Evolutionary conservation across 2,113 vertebrate species (phyloP).

Genomic region (Dromiciops gliroides): DNA sequence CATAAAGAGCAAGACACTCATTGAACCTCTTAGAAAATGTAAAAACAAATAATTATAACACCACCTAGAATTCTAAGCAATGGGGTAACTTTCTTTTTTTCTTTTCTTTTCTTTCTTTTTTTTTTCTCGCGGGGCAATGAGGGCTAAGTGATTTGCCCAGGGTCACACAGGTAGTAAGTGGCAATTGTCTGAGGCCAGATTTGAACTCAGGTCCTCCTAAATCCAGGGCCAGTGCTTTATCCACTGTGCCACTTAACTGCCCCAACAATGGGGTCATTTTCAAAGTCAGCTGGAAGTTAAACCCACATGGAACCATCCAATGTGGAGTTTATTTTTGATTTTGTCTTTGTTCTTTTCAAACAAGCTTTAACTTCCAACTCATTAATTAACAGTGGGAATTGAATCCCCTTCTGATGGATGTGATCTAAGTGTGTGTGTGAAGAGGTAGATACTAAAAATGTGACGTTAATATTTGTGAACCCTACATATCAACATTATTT

Average conservation of each 20-base stretch:
- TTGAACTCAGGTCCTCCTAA: no score
- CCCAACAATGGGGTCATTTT: not conserved
- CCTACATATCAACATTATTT: not conserved
- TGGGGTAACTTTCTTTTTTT: conserved; percentile 35
- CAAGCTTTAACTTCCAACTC: not conserved
- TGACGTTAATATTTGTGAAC: not conserved
- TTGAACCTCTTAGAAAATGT: conserved; percentile 62
- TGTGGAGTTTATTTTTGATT: conserved; percentile 1
- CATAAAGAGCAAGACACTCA: conserved; percentile 49
- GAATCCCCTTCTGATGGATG: not conserved
- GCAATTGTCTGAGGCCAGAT: no score
- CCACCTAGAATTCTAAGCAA: conserved; percentile 16
- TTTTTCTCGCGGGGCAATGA: no score
- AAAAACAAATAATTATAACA: conserved; percentile 33
- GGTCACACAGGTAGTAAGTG: no score
- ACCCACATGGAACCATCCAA: not conserved
- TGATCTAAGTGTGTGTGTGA: not conserved
- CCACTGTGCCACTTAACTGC: no score
- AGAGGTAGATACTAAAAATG: not conserved
- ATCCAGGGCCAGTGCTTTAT: no score
- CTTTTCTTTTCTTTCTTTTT: no score
- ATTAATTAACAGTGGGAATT: not conserved
- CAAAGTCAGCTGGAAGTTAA: conserved; percentile 54
- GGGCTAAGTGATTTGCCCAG: no score
- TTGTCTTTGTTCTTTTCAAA: not conserved